Evolutionary conservation across 2,888 invertebrate genomes (phyloP).

Genomic region (Drosophila nigricruria): DNA sequence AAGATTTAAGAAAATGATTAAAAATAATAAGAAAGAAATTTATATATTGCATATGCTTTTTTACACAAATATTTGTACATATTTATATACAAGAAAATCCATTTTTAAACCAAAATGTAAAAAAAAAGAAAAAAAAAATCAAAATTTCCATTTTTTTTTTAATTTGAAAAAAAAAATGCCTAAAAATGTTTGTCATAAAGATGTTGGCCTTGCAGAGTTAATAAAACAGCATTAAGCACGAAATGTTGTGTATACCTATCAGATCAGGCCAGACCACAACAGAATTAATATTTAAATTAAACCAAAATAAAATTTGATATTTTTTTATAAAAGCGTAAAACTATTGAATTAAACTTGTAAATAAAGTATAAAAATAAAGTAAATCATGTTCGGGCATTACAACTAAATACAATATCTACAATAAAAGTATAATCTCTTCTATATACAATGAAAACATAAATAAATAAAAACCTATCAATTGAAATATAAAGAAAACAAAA

Average conservation of each 20-base stretch:
- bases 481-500: slow-evolving; percentile 46
- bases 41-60: slow-evolving; percentile 66
- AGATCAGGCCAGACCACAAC: slow-evolving; percentile 31
- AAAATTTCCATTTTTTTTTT: slow-evolving; percentile 40
- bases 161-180: slow-evolving; percentile 39
- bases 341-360: slow-evolving; percentile 64
- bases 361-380: slow-evolving; percentile 56
- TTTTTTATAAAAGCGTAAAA: slow-evolving; percentile 78
- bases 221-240: slow-evolving; percentile 23
- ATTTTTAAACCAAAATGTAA: slow-evolving; percentile 38
- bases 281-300: slow-evolving; percentile 44
- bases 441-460: slow-evolving; percentile 54
- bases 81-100: slow-evolving; percentile 59
- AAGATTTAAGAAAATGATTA: slow-evolving; percentile 26
- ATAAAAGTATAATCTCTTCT: slow-evolving; percentile 76
- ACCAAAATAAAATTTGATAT: slow-evolving; percentile 71
- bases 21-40: slow-evolving; percentile 41
- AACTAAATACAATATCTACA: slow-evolving; percentile 57
- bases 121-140: slow-evolving; percentile 24
- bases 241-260: slow-evolving; percentile 17
- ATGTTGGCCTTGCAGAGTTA: slow-evolving; percentile 49
- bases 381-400: slow-evolving; percentile 65
- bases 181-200: slow-evolving; percentile 52
- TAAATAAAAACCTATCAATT: slow-evolving; percentile 53
- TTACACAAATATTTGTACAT: slow-evolving; percentile 72